A percentile compares a stretch with the other conserved stretches of the same genome.
phyloP scores from a whole-genome alignment of 1,140 invertebrate genomes.

The Dermatophagoides farinae region DNA sequence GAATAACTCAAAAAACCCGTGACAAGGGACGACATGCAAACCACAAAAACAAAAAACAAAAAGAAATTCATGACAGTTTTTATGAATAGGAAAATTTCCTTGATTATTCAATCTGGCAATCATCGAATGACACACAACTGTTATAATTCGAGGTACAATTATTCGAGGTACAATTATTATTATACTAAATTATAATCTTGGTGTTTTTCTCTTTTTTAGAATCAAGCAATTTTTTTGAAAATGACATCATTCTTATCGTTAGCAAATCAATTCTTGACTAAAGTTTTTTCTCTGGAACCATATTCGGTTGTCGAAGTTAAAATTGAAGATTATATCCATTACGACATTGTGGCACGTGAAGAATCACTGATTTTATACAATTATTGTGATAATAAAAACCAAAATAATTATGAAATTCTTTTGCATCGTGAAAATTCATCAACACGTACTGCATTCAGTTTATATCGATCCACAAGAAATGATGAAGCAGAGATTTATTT shows the following conservation, averaged over 20 bases:
- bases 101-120: too few relatives aligned
- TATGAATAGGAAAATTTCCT: too few relatives aligned
- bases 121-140: too few relatives aligned
- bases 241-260: not conserved
- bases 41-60: too few relatives aligned
- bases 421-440: constrained; percentile 43
- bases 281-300: not conserved
- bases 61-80: too few relatives aligned
- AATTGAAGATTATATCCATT: constrained; percentile 39
- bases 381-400: constrained; percentile 17
- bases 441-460: constrained; percentile 37
- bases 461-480: constrained; percentile 44
- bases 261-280: not conserved
- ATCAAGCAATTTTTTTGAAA: too few relatives aligned
- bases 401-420: constrained; percentile 44
- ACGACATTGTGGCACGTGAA: constrained; percentile 39
- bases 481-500: constrained; percentile 44
- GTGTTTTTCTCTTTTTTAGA: too few relatives aligned
- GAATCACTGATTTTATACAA: constrained; percentile 18
- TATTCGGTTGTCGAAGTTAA: constrained; percentile 39
- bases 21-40: too few relatives aligned
- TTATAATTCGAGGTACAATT: too few relatives aligned
- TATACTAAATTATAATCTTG: too few relatives aligned
- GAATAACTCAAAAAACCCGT: too few relatives aligned
- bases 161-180: too few relatives aligned